Conservation (phyloP, 1,140 invertebrate species). For the Colletes gigas region DNA sequence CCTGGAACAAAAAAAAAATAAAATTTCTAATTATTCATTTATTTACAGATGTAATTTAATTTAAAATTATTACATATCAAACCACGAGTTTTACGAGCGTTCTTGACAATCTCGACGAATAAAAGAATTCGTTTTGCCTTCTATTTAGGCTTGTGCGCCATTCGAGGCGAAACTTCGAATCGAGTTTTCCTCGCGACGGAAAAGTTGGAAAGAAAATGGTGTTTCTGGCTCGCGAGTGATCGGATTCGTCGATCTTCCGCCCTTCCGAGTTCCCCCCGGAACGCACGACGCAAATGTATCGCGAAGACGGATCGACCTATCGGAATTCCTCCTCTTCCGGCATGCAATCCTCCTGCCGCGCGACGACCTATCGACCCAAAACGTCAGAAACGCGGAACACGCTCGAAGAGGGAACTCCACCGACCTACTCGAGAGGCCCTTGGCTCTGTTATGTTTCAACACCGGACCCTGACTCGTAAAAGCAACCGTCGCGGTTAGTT, state of each 20-base stretch:
- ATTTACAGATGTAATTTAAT: no score
- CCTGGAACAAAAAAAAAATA: no score
- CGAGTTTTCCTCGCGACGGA: background rate
- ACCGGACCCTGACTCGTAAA: no score
- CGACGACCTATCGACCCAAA: slow-evolving; percentile 4
- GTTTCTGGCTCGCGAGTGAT: background rate
- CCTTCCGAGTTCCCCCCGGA: background rate
- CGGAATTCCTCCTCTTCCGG: background rate
- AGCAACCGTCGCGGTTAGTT: no score
- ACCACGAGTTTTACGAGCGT: no score
- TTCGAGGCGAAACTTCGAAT: no score
- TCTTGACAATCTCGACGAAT: no score
- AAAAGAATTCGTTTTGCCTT: no score
- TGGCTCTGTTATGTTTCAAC: background rate
- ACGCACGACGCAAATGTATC: background rate
- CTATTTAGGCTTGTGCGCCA: no score
- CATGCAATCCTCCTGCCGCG: background rate
- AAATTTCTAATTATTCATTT: no score
- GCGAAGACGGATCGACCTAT: background rate
- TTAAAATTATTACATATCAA: no score
- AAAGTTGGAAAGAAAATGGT: slow-evolving; percentile 20
- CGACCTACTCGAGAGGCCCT: background rate
- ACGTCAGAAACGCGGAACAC: background rate
- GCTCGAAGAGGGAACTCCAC: slow-evolving; percentile 1
- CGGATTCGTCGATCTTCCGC: no score